Base-by-base conservation (phyloP, 2,797 vertebrate species). In the Anguilla obscura region DNA sequence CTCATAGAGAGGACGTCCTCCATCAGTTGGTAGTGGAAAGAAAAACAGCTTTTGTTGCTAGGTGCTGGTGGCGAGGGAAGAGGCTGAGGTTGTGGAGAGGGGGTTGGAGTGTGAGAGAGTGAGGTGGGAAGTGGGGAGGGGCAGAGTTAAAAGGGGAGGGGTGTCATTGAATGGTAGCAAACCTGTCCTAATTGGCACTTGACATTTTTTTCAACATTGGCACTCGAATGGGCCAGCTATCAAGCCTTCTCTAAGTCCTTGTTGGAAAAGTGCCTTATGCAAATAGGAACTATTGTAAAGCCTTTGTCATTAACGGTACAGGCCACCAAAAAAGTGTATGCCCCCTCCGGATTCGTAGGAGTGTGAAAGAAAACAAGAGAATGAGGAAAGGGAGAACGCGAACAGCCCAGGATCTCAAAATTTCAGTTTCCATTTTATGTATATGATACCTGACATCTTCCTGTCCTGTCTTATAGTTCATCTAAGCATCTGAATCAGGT, bases 121-220 rank as follows among this genome's bases (percentile, higher is more conserved):
- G 93, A 93, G 93, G 92, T 92, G 90, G 92, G 92, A 90, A 90
- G 91, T 91, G 89, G 91, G 93, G 93, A 94, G 92, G 92, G 91
- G 91, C 92, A 90, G 91, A 93, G 91, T 92, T 91, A 93, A 90
- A 94, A 92, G 93, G 95, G 85, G 94, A 95, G 95, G 95, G 94
- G 95, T 93, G 89, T 90, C 54, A 88, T 90, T 96, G 95, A 96
- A 96, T 95, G 94, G 94, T 94, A 93, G 95, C 94, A 96, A 96
- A 96, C 94, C 95, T 95, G 95, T 95, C 93, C 94, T 97, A 97
- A 96, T 96, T 96, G 95, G 95, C 95, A 96, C 96, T 96, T 97
- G 96, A 96, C 96, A 96, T 96, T 96, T 96, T 96, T 95, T 94
- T 94, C 92, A 27, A 93, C 94, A 94, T 90, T 93, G 94, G 94